These are phyloP conservation scores for Diprion similis DNA, from an alignment of 1,140 invertebrate species.

Conservation along the genomic window DNA sequence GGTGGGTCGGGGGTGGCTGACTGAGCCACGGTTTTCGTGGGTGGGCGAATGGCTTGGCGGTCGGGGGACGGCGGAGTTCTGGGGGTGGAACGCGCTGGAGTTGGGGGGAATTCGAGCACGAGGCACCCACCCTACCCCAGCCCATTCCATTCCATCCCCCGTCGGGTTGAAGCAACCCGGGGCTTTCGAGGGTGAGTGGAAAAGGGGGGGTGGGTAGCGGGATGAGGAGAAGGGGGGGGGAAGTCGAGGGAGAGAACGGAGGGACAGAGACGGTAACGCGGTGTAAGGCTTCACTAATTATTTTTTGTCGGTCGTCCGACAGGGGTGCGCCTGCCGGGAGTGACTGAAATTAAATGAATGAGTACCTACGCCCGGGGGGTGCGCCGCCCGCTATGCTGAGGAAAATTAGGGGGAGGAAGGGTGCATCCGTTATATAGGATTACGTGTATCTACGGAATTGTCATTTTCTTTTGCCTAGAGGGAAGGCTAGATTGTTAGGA, in stretches of 20 bases:
- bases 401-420: slow-evolving; percentile 4
- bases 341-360: slow-evolving; percentile 60
- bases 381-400: neutral
- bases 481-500: neutral
- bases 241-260: slow-evolving; percentile 14
- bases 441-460: neutral
- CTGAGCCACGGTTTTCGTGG: slow-evolving; percentile 42
- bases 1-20: slow-evolving; percentile 38
- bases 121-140: slow-evolving; percentile 30
- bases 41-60: slow-evolving; percentile 40
- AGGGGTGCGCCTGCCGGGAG: slow-evolving; percentile 52
- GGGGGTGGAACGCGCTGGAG: slow-evolving; percentile 19
- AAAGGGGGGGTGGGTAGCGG: slow-evolving; percentile 16
- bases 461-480: neutral
- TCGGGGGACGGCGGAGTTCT: slow-evolving; percentile 26
- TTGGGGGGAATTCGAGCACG: slow-evolving; percentile 41
- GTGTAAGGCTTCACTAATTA: slow-evolving; percentile 61
- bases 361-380: slow-evolving; percentile 34
- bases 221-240: slow-evolving; percentile 8
- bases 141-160: slow-evolving; percentile 12
- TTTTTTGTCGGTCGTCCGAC: slow-evolving; percentile 59
- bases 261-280: slow-evolving; percentile 35
- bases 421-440: neutral
- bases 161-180: slow-evolving; percentile 37
- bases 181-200: slow-evolving; percentile 31